Evolutionary conservation across 2,888 invertebrate species (phyloP), one percentile per base, ranked within the genome.

Genomic region (Acanthosepion pharaonis): DNA sequence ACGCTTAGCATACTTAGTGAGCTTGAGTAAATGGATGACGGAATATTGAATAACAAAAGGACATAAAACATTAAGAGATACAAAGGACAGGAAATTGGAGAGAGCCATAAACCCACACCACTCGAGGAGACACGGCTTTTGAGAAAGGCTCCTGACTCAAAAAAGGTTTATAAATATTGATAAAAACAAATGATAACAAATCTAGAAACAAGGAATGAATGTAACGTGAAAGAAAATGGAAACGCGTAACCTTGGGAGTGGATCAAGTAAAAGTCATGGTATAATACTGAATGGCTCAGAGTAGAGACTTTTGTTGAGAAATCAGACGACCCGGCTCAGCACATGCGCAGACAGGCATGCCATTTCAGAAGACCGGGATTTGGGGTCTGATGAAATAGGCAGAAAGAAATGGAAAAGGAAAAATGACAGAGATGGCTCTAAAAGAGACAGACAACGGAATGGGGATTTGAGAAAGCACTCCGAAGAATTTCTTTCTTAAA

Each of bases 281-380:
- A 78, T 11, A 2, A 5, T 15, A 78, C 9, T 9, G n/a, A 18
- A n/a, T 78, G 23, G n/a, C 78, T 33, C n/a, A 33, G 78, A 33
- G n/a, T 11, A 25, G 25, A 64, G 25, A 64, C 0, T 78, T 18
- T 8, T 5, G 15, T 15, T 3, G n/a, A 9, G n/a, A 78, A 78
- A n/a, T 78, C 78, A 78, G 78, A 78, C 78, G 33, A n/a, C 78
- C n/a, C 78, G 78, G n/a, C 78, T 33, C n/a, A 78, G 78, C 78
- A 33, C 78, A 33, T 78, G n/a, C 78, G n/a, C 33, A 33, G 78
- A 78, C 78, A n/a, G 78, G 78, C 78, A 78, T 78, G n/a, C 78
- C 78, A 33, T 78, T 78, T 5, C 23, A 42, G 3, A 78, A 78
- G 78, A 78, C 18, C 23, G 78, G n/a, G 9, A n/a, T n/a, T 33